Base-by-base conservation (phyloP, 1,140 invertebrate genomes). In the Mactra quadrangularis region DNA sequence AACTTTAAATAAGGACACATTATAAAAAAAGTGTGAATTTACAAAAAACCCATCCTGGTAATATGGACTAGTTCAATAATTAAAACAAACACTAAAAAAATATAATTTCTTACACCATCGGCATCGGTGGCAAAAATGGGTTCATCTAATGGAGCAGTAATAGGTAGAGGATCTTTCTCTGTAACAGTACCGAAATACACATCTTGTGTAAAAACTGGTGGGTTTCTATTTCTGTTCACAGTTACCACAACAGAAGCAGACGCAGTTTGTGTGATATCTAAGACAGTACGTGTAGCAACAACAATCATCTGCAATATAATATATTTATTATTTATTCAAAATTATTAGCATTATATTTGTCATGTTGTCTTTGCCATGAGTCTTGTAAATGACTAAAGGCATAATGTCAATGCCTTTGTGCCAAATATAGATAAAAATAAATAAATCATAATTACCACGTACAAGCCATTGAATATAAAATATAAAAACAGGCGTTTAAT, bases 51-150 rank as follows among this genome's bases (percentile, higher is more conserved):
- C n/a, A n/a, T n/a, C n/a, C n/a, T n/a, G n/a, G n/a, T n/a, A n/a
- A 53, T n/a, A 53, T 53, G 50, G 3, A 3, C 50, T 25, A 53
- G 2, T 53, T 53, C 19, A n/a, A 3, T 53, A 53, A n/a, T n/a
- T n/a, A n/a, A n/a, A n/a, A n/a, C n/a, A n/a, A n/a, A 29, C n/a
- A 57, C 53, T 57, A 57, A 22, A 6, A 7, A 19, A n/a, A 57
- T 22, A 57, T 22, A 35, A 74, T 17, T 29, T 68, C 81, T 86
- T 78, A 89, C 83, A 6, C 47, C 59, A 77, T 85, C 76, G 3
- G 13, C 19, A 84, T 84, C 78, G 13, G 50, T 79, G 82, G 93
- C 93, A 86, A 93, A 94, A 41, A 98, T 96, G 93, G 96, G 96
- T 1, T 35, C 33, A 31, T 22, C n/a, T 0, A 38, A 7, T 17